Percentiles rank a stretch among this genome's conserved stretches.
Evolutionary conservation across 2,888 invertebrate genomes (phyloP).

Genomic region (Falcaria lacertinaria): DNA sequence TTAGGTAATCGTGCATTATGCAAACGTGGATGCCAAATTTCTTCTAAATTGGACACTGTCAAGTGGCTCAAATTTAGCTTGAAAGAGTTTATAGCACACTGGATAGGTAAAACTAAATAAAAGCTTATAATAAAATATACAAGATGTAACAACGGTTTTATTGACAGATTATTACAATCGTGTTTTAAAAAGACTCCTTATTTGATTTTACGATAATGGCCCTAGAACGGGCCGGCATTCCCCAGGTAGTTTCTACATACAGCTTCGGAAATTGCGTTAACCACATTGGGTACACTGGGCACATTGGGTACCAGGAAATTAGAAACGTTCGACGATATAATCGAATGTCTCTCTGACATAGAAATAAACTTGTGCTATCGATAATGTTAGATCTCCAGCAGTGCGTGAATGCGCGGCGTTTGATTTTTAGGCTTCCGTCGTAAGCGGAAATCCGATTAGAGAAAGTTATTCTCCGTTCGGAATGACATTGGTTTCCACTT

Average conservation of each 20-base stretch:
- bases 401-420: slow-evolving; percentile 29
- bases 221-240: slow-evolving; percentile 44
- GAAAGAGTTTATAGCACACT: no score
- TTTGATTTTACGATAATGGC: slow-evolving; percentile 70
- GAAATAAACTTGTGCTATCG: slow-evolving; percentile 59
- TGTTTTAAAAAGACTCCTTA: slow-evolving; percentile 57
- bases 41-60: no score
- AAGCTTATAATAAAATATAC: no score
- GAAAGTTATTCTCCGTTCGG: background rate
- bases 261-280: slow-evolving; percentile 77
- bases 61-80: no score
- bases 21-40: no score
- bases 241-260: slow-evolving; percentile 62
- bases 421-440: slow-evolving; percentile 24
- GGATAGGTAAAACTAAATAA: no score
- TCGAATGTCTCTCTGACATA: slow-evolving; percentile 67
- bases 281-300: slow-evolving; percentile 48
- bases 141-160: slow-evolving; percentile 11
- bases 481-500: background rate
- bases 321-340: slow-evolving; percentile 76
- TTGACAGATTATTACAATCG: slow-evolving; percentile 53
- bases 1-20: no score
- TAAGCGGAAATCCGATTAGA: slow-evolving; percentile 16
- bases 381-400: slow-evolving; percentile 25
- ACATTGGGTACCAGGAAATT: slow-evolving; percentile 68